Evolutionary conservation across 2,888 invertebrate species (phyloP).

Genomic region (Thymelicus acteon): DNA sequence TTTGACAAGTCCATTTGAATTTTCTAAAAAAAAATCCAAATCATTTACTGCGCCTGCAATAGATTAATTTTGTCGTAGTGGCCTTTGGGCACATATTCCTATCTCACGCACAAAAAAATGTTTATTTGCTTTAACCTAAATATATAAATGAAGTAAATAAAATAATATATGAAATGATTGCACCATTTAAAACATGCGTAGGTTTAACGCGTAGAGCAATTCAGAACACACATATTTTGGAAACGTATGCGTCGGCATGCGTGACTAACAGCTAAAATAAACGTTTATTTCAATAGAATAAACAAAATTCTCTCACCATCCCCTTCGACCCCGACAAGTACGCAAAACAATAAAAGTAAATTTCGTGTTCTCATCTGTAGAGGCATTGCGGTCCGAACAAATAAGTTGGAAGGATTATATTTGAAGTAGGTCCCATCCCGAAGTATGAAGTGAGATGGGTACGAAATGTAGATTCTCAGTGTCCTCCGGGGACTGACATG

Average conservation of each 20-base stretch:
- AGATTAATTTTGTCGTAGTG: too few species aligned
- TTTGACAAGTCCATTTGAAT: too few species aligned
- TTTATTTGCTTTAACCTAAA: too few species aligned
- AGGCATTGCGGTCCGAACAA: conserved; percentile 75
- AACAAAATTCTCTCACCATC: conserved; percentile 74
- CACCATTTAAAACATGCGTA: neutral
- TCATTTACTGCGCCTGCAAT: too few species aligned
- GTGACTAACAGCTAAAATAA: conserved; percentile 51
- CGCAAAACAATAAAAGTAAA: conserved; percentile 70
- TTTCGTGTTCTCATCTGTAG: conserved; percentile 65
- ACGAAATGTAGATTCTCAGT: conserved; percentile 38
- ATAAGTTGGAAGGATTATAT: conserved; percentile 62
- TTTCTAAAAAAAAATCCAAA: too few species aligned
- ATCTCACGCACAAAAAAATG: too few species aligned
- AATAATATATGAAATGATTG: neutral
- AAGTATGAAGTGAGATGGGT: conserved; percentile 44
- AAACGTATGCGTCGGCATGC: conserved; percentile 62
- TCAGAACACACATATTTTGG: conserved; percentile 29
- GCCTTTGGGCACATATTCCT: too few species aligned
- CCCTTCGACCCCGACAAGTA: conserved; percentile 60
- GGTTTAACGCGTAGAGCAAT: conserved; percentile 7
- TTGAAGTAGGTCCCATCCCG: conserved; percentile 77
- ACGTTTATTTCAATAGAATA: conserved; percentile 53
- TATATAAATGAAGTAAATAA: too few species aligned
- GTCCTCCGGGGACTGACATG: conserved; percentile 32